Conservation (phyloP, 1,140 invertebrate genomes). For the Temnothorax nylanderi region DNA sequence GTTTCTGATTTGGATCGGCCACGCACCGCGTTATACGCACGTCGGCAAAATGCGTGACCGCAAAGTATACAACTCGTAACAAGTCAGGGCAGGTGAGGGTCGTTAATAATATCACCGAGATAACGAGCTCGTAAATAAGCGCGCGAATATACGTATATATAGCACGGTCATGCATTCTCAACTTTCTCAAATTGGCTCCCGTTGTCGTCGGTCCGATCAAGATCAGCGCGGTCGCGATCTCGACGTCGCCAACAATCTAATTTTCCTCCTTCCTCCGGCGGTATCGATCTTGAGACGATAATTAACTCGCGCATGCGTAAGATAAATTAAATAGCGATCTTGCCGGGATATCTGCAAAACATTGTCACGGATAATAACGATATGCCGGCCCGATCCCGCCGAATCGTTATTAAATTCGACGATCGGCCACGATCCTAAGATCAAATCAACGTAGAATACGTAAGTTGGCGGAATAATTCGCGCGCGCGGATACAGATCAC, state of each 20-base stretch:
- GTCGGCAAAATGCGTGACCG: constrained; percentile 43
- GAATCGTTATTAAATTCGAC: constrained; percentile 9
- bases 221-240: constrained; percentile 36
- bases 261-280: constrained; percentile 25
- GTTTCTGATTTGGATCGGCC: constrained; percentile 28
- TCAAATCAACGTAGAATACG: constrained; percentile 34
- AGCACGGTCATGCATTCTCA: constrained; percentile 39
- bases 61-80: constrained; percentile 49
- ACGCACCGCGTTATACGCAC: constrained; percentile 17
- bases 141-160: constrained; percentile 23
- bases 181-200: constrained; percentile 55
- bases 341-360: background rate
- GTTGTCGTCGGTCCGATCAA: constrained; percentile 33
- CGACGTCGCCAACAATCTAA: constrained; percentile 35
- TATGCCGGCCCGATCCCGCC: background rate
- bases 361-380: constrained; percentile 24
- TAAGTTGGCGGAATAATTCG: constrained; percentile 54
- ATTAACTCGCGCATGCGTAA: constrained; percentile 26
- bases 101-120: constrained; percentile 60
- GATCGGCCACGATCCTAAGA: background rate
- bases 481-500: constrained; percentile 24
- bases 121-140: constrained; percentile 60
- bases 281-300: constrained; percentile 36
- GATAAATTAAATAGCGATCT: constrained; percentile 46
- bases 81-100: constrained; percentile 31